Base-by-base conservation (phyloP, 2,888 invertebrate genomes). In the Seira musarum region DNA sequence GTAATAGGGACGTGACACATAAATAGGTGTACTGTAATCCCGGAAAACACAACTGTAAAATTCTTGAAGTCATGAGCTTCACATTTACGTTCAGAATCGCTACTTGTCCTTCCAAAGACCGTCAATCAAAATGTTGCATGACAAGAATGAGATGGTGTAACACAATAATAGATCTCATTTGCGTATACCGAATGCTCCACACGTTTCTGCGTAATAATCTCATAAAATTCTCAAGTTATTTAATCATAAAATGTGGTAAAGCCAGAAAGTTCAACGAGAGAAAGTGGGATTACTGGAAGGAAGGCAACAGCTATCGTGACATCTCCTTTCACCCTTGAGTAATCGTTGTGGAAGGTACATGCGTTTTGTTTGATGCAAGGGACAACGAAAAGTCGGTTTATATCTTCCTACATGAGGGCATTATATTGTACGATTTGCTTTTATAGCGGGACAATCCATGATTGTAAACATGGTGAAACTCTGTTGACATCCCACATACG, bases 141-240 rank as follows among this genome's bases (percentile, higher is more conserved):
- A 69, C 69, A 30, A 30, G 69, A 74, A 74, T 74, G 61, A 60
- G 61, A 30, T 67, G 19, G 24, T 30, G 35, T 35, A 40, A 40
- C 40, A 19, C 30, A 63, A 63, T 63, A 63, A 24, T 61, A 65
- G 35, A 30, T 6, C 65, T 46, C 21, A 25, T n/a, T 40, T 66
- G 40, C 46, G 21, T 17, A 19, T 25, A 3, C 2, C 15, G 19
- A 21, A 72, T 71, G 61, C 61, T 19, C 53, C 30, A n/a, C 72
- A 73, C 72, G 72, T 73, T 53, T 21, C 22, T 19, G 49, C 65
- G 24, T 73, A 73, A 73, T 73, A 64, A 73, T 73, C 72, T 46
- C 64, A 40, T 73, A 73, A 73, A 72, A 73, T 64, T 65, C 35
- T 40, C 22, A 19, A 30, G 15, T 64, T 65, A 73, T 73, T 73